Conservation (phyloP, 2,113 vertebrate genomes). For the Chroicocephalus ridibundus region DNA sequence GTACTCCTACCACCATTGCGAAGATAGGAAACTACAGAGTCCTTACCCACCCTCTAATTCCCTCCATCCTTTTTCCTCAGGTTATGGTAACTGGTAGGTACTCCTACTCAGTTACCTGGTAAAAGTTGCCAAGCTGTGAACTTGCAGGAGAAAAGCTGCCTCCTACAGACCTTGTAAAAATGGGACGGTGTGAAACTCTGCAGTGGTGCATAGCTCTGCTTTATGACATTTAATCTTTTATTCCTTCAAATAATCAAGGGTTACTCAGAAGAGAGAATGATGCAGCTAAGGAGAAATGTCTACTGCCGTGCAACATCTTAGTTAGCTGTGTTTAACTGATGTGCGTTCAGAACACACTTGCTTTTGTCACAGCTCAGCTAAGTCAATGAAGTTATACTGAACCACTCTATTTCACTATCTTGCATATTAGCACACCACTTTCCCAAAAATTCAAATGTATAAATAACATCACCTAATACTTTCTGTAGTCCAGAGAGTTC, state of each 20-base stretch:
- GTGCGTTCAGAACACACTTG: background rate
- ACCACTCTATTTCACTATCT: background rate
- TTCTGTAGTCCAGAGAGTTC: background rate
- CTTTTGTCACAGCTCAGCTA: background rate
- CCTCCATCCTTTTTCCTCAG: background rate
- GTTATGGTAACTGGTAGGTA: background rate
- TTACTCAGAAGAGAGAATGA: background rate
- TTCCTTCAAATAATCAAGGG: background rate
- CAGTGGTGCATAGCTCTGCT: background rate
- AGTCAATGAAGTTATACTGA: background rate
- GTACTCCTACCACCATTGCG: background rate
- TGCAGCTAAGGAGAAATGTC: background rate
- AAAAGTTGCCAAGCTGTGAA: background rate
- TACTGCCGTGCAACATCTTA: background rate
- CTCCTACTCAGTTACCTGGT: background rate
- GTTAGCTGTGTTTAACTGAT: background rate
- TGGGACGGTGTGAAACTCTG: background rate
- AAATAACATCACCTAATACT: background rate
- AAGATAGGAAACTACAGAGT: background rate
- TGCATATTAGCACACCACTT: background rate
- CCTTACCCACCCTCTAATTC: background rate
- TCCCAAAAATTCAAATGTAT: background rate
- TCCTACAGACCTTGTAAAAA: background rate
- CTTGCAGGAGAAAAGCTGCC: background rate
- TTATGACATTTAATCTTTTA: background rate